Conservation (phyloP, 35 echinoderm and acorn worm species). For the Heliocidaris erythrogramma region DNA sequence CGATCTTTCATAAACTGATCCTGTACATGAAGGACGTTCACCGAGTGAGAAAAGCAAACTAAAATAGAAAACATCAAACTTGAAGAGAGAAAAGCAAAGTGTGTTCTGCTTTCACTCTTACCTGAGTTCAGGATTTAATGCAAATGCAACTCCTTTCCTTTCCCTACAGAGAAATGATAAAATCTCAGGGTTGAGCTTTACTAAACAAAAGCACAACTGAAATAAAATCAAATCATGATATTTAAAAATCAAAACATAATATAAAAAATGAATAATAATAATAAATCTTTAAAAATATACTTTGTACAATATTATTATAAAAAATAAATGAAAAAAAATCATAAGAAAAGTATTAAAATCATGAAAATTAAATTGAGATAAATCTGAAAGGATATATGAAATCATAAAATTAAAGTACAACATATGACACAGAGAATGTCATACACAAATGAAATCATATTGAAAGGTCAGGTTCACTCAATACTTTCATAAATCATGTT, state of each 20-base stretch:
- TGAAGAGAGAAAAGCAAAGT: neutral
- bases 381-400: neutral
- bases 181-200: neutral
- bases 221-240: neutral
- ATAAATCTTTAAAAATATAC: neutral
- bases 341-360: neutral
- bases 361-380: neutral
- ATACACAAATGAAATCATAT: neutral
- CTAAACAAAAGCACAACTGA: neutral
- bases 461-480: neutral
- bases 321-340: neutral
- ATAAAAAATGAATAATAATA: neutral
- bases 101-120: neutral
- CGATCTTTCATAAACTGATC: neutral
- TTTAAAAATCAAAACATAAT: neutral
- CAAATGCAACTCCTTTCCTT: conserved; percentile 22
- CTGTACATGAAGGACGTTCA: neutral
- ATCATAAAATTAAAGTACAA: neutral
- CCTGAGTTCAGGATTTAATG: conserved; percentile 37
- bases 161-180: conserved; percentile 15
- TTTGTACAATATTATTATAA: neutral
- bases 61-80: neutral
- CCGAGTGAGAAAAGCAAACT: neutral
- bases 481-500: too few species aligned
- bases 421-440: neutral